A percentile compares a stretch with the other conserved stretches of the same genome.
Conservation (phyloP, 1,140 invertebrate species). For the Chrysoperla carnea region DNA sequence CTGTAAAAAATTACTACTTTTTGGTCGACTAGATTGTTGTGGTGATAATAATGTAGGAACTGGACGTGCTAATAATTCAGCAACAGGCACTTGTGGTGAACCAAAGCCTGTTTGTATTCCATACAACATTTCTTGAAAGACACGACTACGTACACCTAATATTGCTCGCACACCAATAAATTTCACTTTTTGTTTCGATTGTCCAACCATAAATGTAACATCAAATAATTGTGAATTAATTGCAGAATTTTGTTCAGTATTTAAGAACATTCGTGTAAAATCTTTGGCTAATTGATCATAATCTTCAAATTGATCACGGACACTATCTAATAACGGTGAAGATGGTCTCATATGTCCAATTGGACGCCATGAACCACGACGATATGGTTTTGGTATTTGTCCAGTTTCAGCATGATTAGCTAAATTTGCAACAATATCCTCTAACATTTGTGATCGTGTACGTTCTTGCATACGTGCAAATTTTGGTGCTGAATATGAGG, state of each 20-base stretch:
- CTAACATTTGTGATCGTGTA: constrained; percentile 80
- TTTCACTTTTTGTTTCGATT: constrained; percentile 70
- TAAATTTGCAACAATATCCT: constrained; percentile 85
- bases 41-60: constrained; percentile 69
- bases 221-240: constrained; percentile 71
- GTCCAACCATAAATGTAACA: constrained; percentile 78
- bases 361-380: constrained; percentile 78
- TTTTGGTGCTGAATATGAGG: constrained; percentile 90
- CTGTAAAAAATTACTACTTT: constrained; percentile 82
- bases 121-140: constrained; percentile 88
- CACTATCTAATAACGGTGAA: constrained; percentile 78
- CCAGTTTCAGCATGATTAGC: constrained; percentile 89
- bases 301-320: constrained; percentile 82
- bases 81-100: constrained; percentile 81
- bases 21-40: constrained; percentile 48
- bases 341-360: constrained; percentile 90
- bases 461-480: constrained; percentile 90
- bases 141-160: constrained; percentile 72
- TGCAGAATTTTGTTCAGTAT: constrained; percentile 48
- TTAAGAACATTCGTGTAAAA: constrained; percentile 77
- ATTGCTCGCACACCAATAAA: constrained; percentile 83
- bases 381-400: constrained; percentile 87
- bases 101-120: constrained; percentile 86
- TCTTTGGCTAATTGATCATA: constrained; percentile 87
- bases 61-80: constrained; percentile 66